These are phyloP conservation scores for Mechanitis messenoides DNA, from an alignment of 2,888 invertebrate genomes.

Conservation along the genomic window DNA sequence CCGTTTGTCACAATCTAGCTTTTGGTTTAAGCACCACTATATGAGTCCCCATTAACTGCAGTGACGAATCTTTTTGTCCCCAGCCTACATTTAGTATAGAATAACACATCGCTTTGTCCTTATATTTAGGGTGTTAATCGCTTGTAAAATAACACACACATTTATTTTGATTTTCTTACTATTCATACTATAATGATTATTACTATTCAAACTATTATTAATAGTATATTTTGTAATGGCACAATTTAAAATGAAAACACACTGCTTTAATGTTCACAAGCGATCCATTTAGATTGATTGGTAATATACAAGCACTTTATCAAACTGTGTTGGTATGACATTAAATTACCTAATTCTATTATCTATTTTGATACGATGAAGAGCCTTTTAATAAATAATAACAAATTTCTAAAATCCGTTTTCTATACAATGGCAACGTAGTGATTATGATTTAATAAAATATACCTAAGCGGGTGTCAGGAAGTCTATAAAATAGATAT, in stretches of 20 bases:
- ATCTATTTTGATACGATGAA: neutral
- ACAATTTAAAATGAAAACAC: neutral
- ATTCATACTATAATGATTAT: conserved; percentile 34
- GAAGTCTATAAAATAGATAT: too few relatives aligned
- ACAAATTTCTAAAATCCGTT: too few relatives aligned
- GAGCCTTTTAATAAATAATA: neutral
- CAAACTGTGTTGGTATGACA: conserved; percentile 25
- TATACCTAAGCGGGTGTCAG: neutral
- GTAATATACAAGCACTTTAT: conserved; percentile 26
- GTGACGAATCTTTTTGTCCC: conserved; percentile 46
- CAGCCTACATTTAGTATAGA: conserved; percentile 41
- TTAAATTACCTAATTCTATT: neutral
- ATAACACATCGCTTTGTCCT: conserved; percentile 45
- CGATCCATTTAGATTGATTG: conserved; percentile 24
- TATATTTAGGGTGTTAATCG: conserved; percentile 46
- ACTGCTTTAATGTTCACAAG: conserved; percentile 19
- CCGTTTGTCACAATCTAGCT: conserved; percentile 23
- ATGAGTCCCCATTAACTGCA: conserved; percentile 48
- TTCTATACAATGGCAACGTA: neutral
- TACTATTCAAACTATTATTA: conserved; percentile 27
- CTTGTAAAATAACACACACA: conserved; percentile 32
- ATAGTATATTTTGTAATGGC: conserved; percentile 19
- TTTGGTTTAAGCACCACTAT: conserved; percentile 47
- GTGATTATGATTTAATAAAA: neutral
- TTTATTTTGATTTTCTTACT: conserved; percentile 37